A percentile compares a stretch with the other conserved stretches of the same genome.
These are phyloP conservation scores for Denticeps clupeoides DNA, from an alignment of 2,797 vertebrate species.

Conservation along the genomic window DNA sequence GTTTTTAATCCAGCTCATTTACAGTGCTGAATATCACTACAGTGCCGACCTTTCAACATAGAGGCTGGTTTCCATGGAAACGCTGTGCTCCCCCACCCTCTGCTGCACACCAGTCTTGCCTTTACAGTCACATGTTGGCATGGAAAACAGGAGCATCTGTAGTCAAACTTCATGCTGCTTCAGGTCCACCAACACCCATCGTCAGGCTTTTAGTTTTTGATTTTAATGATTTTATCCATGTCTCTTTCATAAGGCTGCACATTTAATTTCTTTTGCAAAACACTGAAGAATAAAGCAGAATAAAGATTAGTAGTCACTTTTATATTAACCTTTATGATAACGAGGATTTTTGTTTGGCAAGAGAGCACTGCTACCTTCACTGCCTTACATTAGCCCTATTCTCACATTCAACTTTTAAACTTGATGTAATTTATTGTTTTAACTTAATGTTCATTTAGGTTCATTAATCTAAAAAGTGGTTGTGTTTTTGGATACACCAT, in stretches of 20 bases:
- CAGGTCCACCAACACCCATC: too few species aligned
- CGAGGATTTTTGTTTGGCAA: constrained; percentile 32
- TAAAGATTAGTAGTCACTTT: constrained; percentile 46
- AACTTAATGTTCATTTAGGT: constrained; percentile 18
- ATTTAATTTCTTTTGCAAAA: too few species aligned
- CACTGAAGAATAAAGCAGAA: constrained; percentile 38
- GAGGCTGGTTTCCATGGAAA: constrained; percentile 4
- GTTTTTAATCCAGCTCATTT: too few species aligned
- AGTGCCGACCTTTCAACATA: neutral
- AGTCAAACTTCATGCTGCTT: constrained; percentile 49
- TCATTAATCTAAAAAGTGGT: neutral
- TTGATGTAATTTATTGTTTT: constrained; percentile 36
- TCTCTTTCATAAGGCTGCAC: too few species aligned
- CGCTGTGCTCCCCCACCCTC: constrained; percentile 20
- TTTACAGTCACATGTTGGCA: constrained; percentile 38
- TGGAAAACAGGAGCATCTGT: too few species aligned
- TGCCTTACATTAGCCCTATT: constrained; percentile 19
- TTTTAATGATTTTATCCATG: constrained; percentile 43
- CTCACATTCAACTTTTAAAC: constrained; percentile 10
- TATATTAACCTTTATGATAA: constrained; percentile 44
- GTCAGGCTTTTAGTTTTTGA: constrained; percentile 45
- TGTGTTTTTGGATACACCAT: neutral
- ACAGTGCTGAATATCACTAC: constrained; percentile 1
- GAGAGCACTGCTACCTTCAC: constrained; percentile 61
- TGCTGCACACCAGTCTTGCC: constrained; percentile 51